Conservation (phyloP, 37 sponge, comb jelly and placozoan species). For the Axinella damicornis region DNA sequence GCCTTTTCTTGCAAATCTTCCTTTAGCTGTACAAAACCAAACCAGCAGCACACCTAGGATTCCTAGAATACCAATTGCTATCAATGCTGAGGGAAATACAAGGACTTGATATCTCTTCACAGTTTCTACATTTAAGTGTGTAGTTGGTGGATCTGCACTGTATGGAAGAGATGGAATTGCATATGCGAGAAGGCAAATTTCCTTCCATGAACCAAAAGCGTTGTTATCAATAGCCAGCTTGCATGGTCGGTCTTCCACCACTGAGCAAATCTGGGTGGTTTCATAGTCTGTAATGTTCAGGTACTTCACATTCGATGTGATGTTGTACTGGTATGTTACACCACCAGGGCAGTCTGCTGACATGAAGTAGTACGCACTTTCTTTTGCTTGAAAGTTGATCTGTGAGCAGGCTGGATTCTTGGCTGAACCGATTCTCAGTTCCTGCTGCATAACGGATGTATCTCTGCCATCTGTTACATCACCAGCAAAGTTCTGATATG, state of each 20-base stretch:
- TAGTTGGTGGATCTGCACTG: not conserved
- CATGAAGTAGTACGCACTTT: not conserved
- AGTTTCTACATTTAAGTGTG: not conserved
- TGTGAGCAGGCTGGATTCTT: not conserved
- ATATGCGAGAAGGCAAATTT: not conserved
- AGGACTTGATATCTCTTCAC: not conserved
- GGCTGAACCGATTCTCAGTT: no score
- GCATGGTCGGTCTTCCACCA: not conserved
- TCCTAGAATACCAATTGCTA: not conserved
- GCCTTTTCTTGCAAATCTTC: no score
- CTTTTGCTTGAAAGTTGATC: not conserved
- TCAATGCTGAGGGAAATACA: not conserved
- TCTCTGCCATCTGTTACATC: not conserved
- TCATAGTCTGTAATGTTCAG: not conserved
- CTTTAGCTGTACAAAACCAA: no score
- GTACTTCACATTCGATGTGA: not conserved
- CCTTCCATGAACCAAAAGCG: not conserved
- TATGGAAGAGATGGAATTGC: not conserved
- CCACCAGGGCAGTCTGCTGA: not conserved
- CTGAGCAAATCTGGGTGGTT: not conserved
- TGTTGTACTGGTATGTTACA: conserved; percentile 5
- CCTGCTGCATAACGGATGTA: no score
- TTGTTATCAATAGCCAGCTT: not conserved
- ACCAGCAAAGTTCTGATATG: not conserved
- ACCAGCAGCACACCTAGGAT: not conserved